phyloP scores from a whole-genome alignment of 1,140 invertebrate genomes.

The Forficula auricularia region DNA sequence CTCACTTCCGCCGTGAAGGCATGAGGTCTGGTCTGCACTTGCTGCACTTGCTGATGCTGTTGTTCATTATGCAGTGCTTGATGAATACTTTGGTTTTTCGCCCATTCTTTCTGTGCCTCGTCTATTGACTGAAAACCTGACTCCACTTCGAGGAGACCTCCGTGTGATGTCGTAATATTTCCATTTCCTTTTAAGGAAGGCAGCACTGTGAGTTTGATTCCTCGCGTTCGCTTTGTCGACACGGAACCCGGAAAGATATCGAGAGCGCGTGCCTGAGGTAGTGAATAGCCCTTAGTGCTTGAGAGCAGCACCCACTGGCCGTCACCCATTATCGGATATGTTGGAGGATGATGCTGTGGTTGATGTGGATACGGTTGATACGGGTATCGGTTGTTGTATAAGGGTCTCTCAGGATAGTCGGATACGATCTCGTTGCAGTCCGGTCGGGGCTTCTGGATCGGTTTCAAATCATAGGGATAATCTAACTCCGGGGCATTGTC shows the following conservation, averaged over 20 bases:
- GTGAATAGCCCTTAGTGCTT: slow-evolving; percentile 51
- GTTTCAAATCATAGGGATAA: too few species aligned
- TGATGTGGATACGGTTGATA: not conserved
- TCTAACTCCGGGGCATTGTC: too few species aligned
- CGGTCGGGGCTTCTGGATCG: too few species aligned
- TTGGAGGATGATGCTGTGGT: slow-evolving; percentile 23
- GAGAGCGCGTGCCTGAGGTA: slow-evolving; percentile 24
- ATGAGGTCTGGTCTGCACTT: not conserved
- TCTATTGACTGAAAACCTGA: too few species aligned
- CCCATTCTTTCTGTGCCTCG: too few species aligned
- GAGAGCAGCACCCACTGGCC: slow-evolving; percentile 59
- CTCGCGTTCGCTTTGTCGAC: not conserved
- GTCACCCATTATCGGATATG: slow-evolving; percentile 41
- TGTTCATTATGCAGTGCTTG: too few species aligned
- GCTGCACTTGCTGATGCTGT: not conserved
- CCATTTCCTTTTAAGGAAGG: slow-evolving; percentile 41
- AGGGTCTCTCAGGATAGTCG: too few species aligned
- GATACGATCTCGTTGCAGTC: too few species aligned
- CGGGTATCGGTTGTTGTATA: too few species aligned
- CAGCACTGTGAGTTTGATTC: slow-evolving; percentile 47
- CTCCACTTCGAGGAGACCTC: slow-evolving; percentile 41
- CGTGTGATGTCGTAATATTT: slow-evolving; percentile 52
- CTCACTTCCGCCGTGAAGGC: not conserved
- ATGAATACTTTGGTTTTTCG: too few species aligned
- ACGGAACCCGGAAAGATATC: not conserved